phyloP scores from a whole-genome alignment of 2,113 vertebrate genomes.

The Saccopteryx bilineata region DNA sequence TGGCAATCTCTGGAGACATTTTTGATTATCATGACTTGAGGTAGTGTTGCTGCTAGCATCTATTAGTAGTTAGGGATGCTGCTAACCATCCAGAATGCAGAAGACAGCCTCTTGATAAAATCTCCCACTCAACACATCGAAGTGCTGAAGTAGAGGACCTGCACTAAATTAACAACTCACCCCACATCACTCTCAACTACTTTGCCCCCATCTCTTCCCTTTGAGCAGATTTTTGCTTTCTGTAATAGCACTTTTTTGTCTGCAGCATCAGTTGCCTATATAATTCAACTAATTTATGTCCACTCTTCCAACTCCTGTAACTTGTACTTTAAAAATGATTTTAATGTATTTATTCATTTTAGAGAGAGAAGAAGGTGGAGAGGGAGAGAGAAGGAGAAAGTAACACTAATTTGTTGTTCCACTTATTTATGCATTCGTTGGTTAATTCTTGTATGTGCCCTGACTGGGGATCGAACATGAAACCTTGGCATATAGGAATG shows the following conservation, averaged over 20 bases:
- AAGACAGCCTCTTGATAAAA: background rate
- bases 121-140: background rate
- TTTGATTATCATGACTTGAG: background rate
- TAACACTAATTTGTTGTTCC: too few relatives aligned
- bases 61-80: background rate
- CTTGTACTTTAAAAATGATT: background rate
- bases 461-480: too few relatives aligned
- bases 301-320: background rate
- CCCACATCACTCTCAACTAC: background rate
- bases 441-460: too few relatives aligned
- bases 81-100: background rate
- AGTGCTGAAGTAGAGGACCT: background rate
- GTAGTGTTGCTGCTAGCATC: background rate
- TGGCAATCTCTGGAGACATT: background rate
- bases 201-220: background rate
- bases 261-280: background rate
- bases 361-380: too few relatives aligned
- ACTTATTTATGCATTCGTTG: too few relatives aligned
- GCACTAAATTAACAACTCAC: background rate
- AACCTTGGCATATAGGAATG: too few relatives aligned
- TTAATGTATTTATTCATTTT: too few relatives aligned
- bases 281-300: background rate
- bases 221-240: background rate
- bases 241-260: background rate
- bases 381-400: too few relatives aligned